Conservation (phyloP, 2,113 vertebrate genomes). For the Pristiophorus japonicus region DNA sequence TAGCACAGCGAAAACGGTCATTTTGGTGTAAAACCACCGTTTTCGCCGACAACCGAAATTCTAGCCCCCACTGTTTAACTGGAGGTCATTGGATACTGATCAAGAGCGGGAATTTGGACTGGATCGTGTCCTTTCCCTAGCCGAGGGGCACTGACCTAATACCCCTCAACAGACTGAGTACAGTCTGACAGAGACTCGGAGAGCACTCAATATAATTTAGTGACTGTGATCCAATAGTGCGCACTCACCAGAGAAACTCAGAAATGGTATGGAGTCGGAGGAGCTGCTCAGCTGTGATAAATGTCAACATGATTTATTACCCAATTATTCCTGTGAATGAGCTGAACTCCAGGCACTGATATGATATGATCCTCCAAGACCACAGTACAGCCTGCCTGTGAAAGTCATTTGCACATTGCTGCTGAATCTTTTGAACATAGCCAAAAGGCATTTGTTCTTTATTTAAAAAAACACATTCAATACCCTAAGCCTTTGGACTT, state of each 20-base stretch:
- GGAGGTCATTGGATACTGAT: background rate
- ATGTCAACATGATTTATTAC: conserved; percentile 15
- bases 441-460: background rate
- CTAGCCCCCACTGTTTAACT: background rate
- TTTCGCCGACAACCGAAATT: too few species aligned
- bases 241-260: background rate
- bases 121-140: background rate
- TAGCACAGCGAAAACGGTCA: too few species aligned
- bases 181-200: background rate
- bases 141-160: background rate
- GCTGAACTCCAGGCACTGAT: conserved; percentile 11
- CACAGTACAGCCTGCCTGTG: background rate
- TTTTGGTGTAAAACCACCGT: too few species aligned
- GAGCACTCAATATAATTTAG: background rate
- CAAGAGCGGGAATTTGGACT: background rate
- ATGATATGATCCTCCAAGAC: background rate
- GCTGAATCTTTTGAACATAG: background rate
- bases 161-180: background rate
- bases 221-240: background rate
- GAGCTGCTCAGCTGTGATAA: background rate
- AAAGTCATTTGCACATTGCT: background rate
- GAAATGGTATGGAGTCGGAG: background rate
- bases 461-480: background rate
- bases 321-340: conserved; percentile 15
- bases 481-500: background rate